Base-by-base conservation (phyloP, 2,797 vertebrate species). In the Bradypodion ventrale region DNA sequence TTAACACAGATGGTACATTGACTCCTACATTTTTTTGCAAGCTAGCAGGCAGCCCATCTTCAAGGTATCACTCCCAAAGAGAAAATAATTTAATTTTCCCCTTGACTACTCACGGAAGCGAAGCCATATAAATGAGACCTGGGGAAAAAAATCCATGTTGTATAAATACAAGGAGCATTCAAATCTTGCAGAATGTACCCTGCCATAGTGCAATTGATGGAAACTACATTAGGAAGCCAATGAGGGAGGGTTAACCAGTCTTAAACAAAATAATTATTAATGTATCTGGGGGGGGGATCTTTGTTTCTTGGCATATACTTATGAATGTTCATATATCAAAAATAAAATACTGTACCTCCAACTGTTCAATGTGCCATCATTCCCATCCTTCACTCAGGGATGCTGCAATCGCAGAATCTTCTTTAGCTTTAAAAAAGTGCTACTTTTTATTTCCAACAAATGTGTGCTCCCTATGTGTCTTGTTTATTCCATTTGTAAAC, bases 41-140 rank as follows among this genome's bases (percentile, higher is more conserved):
- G 60, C 35, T 59, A 27, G 70, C 80, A 8, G 37, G 68, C 44
- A 75, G 70, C 63, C 37, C 63, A 80, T 21, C 63, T 46, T 44
- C 49, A 49, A 74, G 21, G 16, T 75, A 80, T 85, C 25, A 75
- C 66, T 75, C 72, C 46, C 27, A 8, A 42, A 75, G n/a, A n/a
- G 40, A 74, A 80, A 85, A 59, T 75, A 80, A 85, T 75, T 85
- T 46, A 85, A 75, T 79, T 85, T 68, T 5, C 80, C 23, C 75
- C 72, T 80, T 80, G 84, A 80, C 63, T 85, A 75, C 78, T 60
- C 40, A 81, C 60, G 25, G 12, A 75, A n/a, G 59, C 59, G 49
- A 75, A 85, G 70, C 27, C 52, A 68, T 37, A 75, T 75, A 80
- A 80, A 75, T 37, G 49, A 85, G 27, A 37, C 29, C 35, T 29